A percentile compares a stretch with the other conserved stretches of the same genome.
These are phyloP conservation scores for Lysandra coridon DNA, from an alignment of 2,888 invertebrate species.

Conservation along the genomic window DNA sequence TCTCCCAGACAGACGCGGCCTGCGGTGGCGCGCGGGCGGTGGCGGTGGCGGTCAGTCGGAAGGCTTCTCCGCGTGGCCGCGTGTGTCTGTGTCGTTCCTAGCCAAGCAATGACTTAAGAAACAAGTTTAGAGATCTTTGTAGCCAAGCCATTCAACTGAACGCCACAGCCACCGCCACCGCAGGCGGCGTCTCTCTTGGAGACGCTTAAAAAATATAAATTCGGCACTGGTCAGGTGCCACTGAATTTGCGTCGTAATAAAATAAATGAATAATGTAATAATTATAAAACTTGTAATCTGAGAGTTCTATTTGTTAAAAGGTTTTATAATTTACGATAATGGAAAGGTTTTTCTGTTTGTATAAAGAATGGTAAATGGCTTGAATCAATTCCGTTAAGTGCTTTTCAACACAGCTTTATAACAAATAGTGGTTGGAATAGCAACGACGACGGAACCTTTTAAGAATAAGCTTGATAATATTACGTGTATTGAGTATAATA, in stretches of 20 bases:
- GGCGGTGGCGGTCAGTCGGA: too few relatives aligned
- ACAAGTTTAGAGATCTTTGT: too few relatives aligned
- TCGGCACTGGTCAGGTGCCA: background rate
- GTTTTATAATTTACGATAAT: slow-evolving; percentile 78
- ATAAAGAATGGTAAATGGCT: slow-evolving; percentile 79
- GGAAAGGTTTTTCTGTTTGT: slow-evolving; percentile 77
- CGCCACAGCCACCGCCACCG: too few relatives aligned
- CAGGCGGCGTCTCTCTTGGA: too few relatives aligned
- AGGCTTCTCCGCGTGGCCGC: too few relatives aligned
- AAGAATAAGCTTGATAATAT: slow-evolving; percentile 1
- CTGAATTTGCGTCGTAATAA: background rate
- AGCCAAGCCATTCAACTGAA: too few relatives aligned
- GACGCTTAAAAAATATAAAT: too few relatives aligned
- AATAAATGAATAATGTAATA: slow-evolving; percentile 5
- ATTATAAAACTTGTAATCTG: slow-evolving; percentile 31
- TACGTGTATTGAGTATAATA: background rate
- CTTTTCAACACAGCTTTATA: slow-evolving; percentile 77
- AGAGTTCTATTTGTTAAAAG: slow-evolving; percentile 60
- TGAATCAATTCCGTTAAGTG: slow-evolving; percentile 79
- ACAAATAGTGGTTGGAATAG: slow-evolving; percentile 37
- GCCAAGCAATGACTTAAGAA: too few relatives aligned
- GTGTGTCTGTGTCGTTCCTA: too few relatives aligned
- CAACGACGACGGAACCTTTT: slow-evolving; percentile 16
- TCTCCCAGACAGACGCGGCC: too few relatives aligned
- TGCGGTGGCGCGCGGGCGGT: too few relatives aligned